A percentile compares a stretch with the other conserved stretches of the same genome.
Evolutionary conservation across 2,797 vertebrate genomes (phyloP).

Genomic region (Dermochelys coriacea): DNA sequence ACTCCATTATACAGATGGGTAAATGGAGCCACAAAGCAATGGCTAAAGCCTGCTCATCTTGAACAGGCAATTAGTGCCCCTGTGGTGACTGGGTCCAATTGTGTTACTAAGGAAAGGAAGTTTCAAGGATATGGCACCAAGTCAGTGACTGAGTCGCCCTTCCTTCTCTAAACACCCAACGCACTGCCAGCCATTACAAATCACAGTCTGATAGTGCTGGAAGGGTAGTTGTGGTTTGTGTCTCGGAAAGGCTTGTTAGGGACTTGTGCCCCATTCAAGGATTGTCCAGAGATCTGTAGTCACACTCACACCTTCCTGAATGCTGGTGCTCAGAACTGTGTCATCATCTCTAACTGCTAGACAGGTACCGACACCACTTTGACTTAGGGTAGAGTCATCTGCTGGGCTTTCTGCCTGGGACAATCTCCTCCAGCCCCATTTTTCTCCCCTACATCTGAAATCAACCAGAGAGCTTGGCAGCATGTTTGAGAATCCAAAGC

Average conservation of each 20-base stretch:
- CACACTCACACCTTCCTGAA: not conserved
- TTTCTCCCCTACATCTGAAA: fast-evolving
- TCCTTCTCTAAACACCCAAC: constrained; percentile 39
- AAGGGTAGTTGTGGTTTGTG: constrained; percentile 52
- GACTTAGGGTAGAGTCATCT: constrained; percentile 21
- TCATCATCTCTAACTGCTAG: constrained; percentile 1
- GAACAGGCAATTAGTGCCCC: constrained; percentile 47
- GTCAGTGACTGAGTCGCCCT: not conserved
- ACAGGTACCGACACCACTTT: not conserved
- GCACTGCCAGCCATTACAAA: constrained; percentile 62
- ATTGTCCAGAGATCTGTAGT: not conserved
- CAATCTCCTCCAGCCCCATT: not conserved
- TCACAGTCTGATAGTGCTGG: constrained; percentile 38
- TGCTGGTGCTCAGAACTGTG: not conserved
- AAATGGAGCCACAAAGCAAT: constrained; percentile 65
- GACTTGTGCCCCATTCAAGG: not conserved
- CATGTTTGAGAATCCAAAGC: constrained; percentile 28
- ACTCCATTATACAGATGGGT: constrained; percentile 67
- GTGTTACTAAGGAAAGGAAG: not conserved
- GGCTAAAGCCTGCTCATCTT: constrained; percentile 15
- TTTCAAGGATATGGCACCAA: not conserved
- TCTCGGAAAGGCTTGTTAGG: constrained; percentile 65
- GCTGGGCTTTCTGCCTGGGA: fast-evolving
- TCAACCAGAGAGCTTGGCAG: constrained; percentile 46
- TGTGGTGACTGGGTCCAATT: not conserved